Percentiles rank a stretch among this genome's conserved stretches.
Conservation (phyloP, 2,113 vertebrate genomes). For the Eclectus roratus region DNA sequence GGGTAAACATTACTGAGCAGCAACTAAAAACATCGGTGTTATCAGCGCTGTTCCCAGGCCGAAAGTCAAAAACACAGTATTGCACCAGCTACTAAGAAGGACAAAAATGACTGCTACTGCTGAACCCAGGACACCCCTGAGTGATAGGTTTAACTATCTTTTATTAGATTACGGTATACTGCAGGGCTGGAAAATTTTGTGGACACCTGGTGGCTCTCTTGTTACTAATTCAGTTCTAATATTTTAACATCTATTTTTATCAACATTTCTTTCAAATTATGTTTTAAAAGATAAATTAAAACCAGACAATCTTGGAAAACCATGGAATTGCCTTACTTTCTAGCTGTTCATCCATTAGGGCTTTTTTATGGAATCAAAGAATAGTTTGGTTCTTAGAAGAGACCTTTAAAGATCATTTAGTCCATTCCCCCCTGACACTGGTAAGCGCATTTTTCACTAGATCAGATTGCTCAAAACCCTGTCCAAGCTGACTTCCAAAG, state of each 20-base stretch:
- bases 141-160: background rate
- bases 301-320: background rate
- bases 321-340: background rate
- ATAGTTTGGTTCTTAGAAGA: background rate
- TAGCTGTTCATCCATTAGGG: background rate
- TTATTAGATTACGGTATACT: background rate
- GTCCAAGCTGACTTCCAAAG: background rate
- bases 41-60: too few species aligned
- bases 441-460: background rate
- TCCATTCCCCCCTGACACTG: background rate
- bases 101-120: too few species aligned
- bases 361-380: background rate
- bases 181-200: background rate
- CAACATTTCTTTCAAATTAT: background rate
- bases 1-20: too few species aligned
- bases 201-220: background rate
- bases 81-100: too few species aligned
- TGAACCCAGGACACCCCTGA: background rate
- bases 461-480: background rate
- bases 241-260: background rate
- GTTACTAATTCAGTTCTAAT: background rate
- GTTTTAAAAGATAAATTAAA: background rate
- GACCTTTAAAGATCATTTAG: background rate
- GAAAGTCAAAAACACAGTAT: too few species aligned
- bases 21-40: too few species aligned